These are phyloP conservation scores for Gambelia wislizenii DNA, from an alignment of 2,797 vertebrate species.

Conservation along the genomic window DNA sequence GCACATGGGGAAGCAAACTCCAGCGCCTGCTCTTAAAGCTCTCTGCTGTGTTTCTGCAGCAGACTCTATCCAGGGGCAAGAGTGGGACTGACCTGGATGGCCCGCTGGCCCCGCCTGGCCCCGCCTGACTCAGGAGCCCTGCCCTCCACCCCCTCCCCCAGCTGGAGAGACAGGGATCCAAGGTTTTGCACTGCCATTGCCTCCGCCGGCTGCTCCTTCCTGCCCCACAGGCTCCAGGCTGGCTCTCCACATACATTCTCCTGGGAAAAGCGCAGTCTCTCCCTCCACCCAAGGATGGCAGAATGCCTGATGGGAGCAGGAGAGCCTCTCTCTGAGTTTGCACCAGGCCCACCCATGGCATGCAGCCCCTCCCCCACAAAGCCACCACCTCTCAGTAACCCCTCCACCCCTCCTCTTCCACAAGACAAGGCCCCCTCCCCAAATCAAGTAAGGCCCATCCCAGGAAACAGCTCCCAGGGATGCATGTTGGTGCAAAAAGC, in stretches of 20 bases:
- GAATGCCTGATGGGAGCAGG: not conserved
- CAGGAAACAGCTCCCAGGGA: not conserved
- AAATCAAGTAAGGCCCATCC: not conserved
- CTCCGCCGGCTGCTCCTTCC: not conserved
- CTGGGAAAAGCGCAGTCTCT: not conserved
- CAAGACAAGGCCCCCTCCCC: not conserved
- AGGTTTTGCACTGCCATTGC: not conserved
- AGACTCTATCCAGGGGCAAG: not conserved
- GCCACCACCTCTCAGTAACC: no score
- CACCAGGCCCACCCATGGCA: no score
- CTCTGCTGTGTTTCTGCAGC: not conserved
- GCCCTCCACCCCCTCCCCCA: not conserved
- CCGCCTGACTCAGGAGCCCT: not conserved
- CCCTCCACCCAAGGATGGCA: no score
- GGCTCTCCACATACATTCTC: no score
- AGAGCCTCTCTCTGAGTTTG: no score
- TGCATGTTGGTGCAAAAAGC: not conserved
- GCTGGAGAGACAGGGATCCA: not conserved
- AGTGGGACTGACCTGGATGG: not conserved
- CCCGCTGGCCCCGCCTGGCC: not conserved
- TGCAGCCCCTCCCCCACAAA: no score
- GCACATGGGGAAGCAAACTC: not conserved
- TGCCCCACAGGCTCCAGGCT: no score
- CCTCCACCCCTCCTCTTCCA: not conserved
- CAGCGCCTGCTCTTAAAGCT: no score